phyloP scores from a whole-genome alignment of 2,888 invertebrate species.

The Leucoptera coffeella region DNA sequence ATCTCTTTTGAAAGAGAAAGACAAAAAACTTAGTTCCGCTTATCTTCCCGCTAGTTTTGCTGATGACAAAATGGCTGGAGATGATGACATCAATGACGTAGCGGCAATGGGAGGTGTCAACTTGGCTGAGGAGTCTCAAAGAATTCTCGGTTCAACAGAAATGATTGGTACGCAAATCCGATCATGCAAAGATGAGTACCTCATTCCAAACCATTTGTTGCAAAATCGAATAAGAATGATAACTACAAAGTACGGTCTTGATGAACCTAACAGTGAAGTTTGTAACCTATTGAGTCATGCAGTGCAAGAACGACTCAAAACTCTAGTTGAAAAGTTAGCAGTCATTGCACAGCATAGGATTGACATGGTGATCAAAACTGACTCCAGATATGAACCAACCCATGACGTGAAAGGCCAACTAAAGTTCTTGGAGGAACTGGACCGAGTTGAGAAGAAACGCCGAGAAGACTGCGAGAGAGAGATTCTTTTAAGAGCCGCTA shows the following conservation, averaged over 20 bases:
- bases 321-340: conserved; percentile 84
- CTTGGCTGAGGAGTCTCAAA: conserved; percentile 90
- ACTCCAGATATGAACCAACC: conserved; percentile 83
- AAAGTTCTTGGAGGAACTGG: conserved; percentile 94
- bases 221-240: conserved; percentile 72
- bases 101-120: conserved; percentile 99
- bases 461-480: conserved; percentile 95
- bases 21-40: too few species aligned
- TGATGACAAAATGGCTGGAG: conserved; percentile 64
- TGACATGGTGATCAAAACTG: conserved; percentile 80
- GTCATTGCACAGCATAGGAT: conserved; percentile 91
- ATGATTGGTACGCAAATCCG: conserved; percentile 82
- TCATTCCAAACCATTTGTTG: conserved; percentile 72
- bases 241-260: conserved; percentile 70
- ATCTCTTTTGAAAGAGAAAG: conserved; percentile 67
- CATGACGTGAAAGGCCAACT: conserved; percentile 89
- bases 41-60: too few species aligned
- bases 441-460: conserved; percentile 86
- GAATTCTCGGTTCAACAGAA: conserved; percentile 86
- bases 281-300: conserved; percentile 89
- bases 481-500: conserved; percentile 86
- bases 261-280: conserved; percentile 83
- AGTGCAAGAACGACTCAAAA: conserved; percentile 87
- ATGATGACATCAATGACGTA: conserved; percentile 97
- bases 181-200: conserved; percentile 90